Percentiles rank a stretch among this genome's conserved stretches.
Conservation (phyloP, 1,140 invertebrate genomes). For the Arion vulgaris region DNA sequence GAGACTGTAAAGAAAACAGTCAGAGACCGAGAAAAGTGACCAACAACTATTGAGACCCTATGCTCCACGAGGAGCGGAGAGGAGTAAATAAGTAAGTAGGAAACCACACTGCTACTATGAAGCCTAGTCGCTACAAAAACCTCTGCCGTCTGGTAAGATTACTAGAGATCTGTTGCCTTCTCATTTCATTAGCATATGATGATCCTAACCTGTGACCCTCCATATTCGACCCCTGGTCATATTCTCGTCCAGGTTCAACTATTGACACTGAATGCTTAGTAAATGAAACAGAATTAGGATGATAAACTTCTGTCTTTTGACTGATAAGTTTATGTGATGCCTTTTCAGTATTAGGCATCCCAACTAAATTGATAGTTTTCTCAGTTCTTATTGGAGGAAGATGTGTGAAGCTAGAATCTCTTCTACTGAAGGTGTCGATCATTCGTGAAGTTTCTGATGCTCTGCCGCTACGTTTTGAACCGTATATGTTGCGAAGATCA, state of each 20-base stretch:
- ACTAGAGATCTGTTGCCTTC: neutral
- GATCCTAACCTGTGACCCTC: neutral
- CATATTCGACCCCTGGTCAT: neutral
- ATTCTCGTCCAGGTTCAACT: neutral
- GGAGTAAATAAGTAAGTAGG: no score
- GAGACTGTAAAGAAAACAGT: no score
- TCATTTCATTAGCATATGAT: slow-evolving; percentile 21
- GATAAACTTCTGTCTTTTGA: neutral
- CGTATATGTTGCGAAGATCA: slow-evolving; percentile 48
- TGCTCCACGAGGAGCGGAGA: no score
- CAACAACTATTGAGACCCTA: no score
- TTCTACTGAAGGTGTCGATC: neutral
- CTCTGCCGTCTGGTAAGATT: neutral
- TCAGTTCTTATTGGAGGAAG: slow-evolving; percentile 9
- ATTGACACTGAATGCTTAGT: no score
- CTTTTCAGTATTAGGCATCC: neutral
- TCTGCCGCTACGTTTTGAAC: neutral
- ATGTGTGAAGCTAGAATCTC: slow-evolving; percentile 12
- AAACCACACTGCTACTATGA: no score
- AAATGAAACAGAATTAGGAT: neutral
- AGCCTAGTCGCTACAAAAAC: neutral
- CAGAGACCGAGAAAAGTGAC: no score
- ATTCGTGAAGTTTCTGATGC: neutral
- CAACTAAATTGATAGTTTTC: neutral
- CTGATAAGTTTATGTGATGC: neutral